Evolutionary conservation across 2,888 invertebrate species (phyloP).

Genomic region (Oasisia sp.): DNA sequence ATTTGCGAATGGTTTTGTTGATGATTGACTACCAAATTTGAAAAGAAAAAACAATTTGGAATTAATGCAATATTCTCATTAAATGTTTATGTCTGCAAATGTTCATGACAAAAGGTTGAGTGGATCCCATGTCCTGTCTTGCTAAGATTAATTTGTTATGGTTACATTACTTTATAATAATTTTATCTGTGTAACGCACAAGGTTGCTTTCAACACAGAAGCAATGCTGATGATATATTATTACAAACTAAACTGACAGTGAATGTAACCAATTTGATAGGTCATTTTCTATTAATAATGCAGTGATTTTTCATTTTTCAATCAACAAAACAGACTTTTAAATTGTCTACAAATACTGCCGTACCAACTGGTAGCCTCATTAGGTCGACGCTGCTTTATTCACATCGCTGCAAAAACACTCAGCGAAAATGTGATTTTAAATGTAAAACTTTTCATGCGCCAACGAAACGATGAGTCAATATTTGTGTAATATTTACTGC

Average conservation of each 20-base stretch:
- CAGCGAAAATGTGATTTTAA: neutral
- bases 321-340: neutral
- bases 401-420: neutral
- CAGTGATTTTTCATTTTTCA: neutral
- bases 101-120: no score
- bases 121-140: no score
- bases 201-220: neutral
- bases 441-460: slow-evolving; percentile 2
- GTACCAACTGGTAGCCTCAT: neutral
- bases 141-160: no score
- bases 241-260: neutral
- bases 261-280: neutral
- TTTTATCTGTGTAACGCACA: neutral
- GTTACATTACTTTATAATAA: neutral
- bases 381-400: neutral
- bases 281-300: neutral
- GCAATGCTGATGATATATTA: neutral
- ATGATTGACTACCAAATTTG: no score
- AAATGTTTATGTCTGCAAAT: no score
- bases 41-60: no score
- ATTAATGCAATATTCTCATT: no score
- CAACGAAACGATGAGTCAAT: neutral
- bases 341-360: neutral
- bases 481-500: neutral
- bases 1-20: no score